A percentile compares a stretch with the other conserved stretches of the same genome.
These are phyloP conservation scores for Phataginus tetradactyla DNA, from an alignment of 2,797 vertebrate genomes.

Conservation along the genomic window DNA sequence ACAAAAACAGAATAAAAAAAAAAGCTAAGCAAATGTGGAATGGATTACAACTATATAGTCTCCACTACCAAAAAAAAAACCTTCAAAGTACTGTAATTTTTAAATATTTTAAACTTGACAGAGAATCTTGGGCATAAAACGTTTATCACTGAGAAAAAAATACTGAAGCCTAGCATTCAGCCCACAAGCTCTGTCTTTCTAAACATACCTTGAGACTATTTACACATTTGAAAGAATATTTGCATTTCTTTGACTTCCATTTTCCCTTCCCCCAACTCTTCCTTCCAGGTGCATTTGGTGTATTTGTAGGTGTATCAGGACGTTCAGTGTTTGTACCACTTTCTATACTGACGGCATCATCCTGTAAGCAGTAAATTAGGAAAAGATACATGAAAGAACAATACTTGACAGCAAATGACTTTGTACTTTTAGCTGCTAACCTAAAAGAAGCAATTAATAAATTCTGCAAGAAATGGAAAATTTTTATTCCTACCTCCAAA, in stretches of 20 bases:
- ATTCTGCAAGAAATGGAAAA: slow-evolving; percentile 7
- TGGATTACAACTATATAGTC: not conserved
- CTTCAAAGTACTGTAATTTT: slow-evolving; percentile 35
- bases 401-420: slow-evolving; percentile 40
- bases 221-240: slow-evolving; percentile 99
- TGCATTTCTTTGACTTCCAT: slow-evolving; percentile 99
- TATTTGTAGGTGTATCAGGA: slow-evolving; percentile 98
- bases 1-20: not conserved
- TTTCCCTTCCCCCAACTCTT: slow-evolving; percentile 99
- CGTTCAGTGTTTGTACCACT: slow-evolving; percentile 96
- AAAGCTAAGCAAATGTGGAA: not conserved
- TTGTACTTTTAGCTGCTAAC: not conserved
- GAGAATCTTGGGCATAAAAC: not conserved
- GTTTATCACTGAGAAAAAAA: not conserved
- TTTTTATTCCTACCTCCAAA: not conserved
- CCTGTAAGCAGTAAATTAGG: slow-evolving; percentile 86
- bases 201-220: slow-evolving; percentile 96
- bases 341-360: slow-evolving; percentile 96
- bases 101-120: not conserved
- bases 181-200: not conserved
- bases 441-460: slow-evolving; percentile 18
- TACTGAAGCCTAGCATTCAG: not conserved
- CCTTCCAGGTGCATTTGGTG: slow-evolving; percentile 95
- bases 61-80: not conserved
- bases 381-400: not conserved